Conservation (phyloP, 2,888 invertebrate species). For the Athripsodes cinereus region DNA sequence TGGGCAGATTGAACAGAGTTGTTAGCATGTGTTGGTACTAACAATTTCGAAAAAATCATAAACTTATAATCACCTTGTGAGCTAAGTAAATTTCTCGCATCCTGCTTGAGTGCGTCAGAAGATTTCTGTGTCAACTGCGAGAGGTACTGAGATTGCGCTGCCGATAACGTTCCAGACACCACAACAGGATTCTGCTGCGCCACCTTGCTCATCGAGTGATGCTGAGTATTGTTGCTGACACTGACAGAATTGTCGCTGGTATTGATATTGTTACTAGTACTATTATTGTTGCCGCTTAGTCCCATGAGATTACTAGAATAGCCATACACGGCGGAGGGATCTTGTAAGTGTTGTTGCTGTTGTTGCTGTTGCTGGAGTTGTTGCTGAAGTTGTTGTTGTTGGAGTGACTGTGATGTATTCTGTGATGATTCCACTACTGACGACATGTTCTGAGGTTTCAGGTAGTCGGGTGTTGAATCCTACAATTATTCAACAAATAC, state of each 20-base stretch:
- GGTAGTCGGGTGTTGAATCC: neutral
- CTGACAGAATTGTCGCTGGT: neutral
- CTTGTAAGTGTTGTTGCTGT: neutral
- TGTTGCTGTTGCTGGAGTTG: neutral
- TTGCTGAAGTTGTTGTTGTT: neutral
- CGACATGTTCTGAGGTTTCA: neutral
- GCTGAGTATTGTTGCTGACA: neutral
- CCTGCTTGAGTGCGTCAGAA: constrained; percentile 23
- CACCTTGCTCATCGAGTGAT: neutral
- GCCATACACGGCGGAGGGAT: neutral
- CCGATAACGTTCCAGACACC: constrained; percentile 51
- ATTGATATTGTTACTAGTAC: too few relatives aligned
- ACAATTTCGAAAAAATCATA: too few relatives aligned
- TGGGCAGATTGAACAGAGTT: too few relatives aligned
- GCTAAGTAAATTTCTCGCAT: constrained; percentile 18
- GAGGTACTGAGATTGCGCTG: constrained; percentile 60
- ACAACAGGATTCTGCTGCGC: constrained; percentile 2
- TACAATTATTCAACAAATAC: too few relatives aligned
- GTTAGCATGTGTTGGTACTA: too few relatives aligned
- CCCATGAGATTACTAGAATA: neutral
- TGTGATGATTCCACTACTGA: neutral
- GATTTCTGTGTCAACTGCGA: constrained; percentile 45
- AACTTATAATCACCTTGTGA: constrained; percentile 17
- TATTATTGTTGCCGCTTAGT: neutral
- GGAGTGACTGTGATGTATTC: neutral